Evolutionary conservation across 2,888 invertebrate genomes (phyloP), one percentile per base, ranked within the genome.

Genomic region (Drosophila lacicola): DNA sequence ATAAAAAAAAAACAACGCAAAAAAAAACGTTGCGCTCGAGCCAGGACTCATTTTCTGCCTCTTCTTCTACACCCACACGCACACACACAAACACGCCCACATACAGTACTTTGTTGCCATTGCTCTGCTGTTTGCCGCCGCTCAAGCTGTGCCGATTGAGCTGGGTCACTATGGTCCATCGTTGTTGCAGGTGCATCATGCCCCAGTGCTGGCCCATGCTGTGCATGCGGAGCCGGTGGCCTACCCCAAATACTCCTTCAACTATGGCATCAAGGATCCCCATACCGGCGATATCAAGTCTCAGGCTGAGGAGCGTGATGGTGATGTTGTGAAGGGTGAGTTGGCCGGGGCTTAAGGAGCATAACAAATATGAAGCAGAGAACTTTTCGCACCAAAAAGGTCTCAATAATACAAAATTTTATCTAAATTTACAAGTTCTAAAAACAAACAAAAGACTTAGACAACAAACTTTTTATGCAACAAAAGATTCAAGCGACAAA

Each of bases 251-350:
- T 95, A 96, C 90, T 94, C 94, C 6, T 95, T 95, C 89, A 95
- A 95, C 88, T 95, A 95, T 81, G 95, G 95, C 63, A 95, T 95
- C 29, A 95, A 95, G 88, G 95, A 95, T 82, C 94, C 94, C 4
- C 95, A 95, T 80, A 95, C 95, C 9, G 96, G 95, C n/a, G 95
- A 95, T 88, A 94, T 95, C 60, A 95, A 95, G 90, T 95, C 95
- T 33, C 95, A 95, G 84, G 94, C 94, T 47, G 95, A 95, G 90
- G 94, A 94, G 83, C 93, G 95, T 76, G 95, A 95, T 89, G 96
- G 96, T 4, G 95, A 96, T 90, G 95, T 95, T 11, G 96, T 96
- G 21, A 95, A 95, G 93, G 86, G 86, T 85, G 5, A 85, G 87
- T 77, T 45, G 9, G 8, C 10, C 11, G 21, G 21, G 3, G 4